These are phyloP conservation scores for Macquaria australasica DNA, from an alignment of 2,113 vertebrate species.

Conservation along the genomic window DNA sequence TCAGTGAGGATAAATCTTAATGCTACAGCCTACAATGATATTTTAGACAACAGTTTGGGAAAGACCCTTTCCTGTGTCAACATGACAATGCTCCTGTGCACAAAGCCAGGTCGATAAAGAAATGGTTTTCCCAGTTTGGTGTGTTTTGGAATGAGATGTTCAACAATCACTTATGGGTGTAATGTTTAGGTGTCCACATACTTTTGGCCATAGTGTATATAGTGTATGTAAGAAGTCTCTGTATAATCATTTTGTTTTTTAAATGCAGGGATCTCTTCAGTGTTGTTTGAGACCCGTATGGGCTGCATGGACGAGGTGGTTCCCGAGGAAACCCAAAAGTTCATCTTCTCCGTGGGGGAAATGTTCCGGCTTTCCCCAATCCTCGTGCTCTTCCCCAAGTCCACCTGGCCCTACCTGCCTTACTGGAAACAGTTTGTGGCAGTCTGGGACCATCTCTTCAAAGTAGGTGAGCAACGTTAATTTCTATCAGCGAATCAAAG, in stretches of 20 bases:
- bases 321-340: conserved; percentile 84
- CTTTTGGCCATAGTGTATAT: too few relatives aligned
- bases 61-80: too few relatives aligned
- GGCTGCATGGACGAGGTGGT: conserved; percentile 82
- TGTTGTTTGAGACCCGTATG: conserved; percentile 86
- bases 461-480: conserved; percentile 75
- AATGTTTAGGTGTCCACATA: neutral
- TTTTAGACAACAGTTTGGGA: neutral
- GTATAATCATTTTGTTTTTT: neutral
- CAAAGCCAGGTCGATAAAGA: too few relatives aligned
- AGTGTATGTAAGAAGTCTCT: neutral
- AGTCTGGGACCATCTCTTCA: conserved; percentile 85
- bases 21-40: neutral
- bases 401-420: conserved; percentile 80
- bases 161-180: neutral
- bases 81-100: too few relatives aligned
- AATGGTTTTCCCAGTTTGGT: too few relatives aligned
- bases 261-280: conserved; percentile 79
- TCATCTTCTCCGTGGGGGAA: conserved; percentile 85
- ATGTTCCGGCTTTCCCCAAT: conserved; percentile 83
- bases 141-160: neutral
- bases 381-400: conserved; percentile 81
- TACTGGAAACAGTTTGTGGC: conserved; percentile 84
- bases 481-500: neutral
- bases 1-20: neutral